These are phyloP conservation scores for Podilymbus podiceps DNA, from an alignment of 2,113 vertebrate genomes.

Conservation along the genomic window DNA sequence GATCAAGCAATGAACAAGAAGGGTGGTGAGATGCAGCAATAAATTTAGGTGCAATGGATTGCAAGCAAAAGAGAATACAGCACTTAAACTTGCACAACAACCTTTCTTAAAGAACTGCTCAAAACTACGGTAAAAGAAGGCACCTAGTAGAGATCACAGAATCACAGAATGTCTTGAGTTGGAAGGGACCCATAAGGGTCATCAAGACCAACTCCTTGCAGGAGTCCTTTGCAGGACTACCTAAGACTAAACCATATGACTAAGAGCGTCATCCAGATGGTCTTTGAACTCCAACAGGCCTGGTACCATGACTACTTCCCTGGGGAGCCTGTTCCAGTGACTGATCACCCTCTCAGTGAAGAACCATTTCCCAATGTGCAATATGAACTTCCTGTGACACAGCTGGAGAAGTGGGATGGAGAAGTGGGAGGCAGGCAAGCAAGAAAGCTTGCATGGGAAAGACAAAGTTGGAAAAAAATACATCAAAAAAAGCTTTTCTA, in stretches of 20 bases:
- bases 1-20: background rate
- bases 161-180: background rate
- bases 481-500: background rate
- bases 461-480: background rate
- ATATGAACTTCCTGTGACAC: background rate
- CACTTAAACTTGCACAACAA: background rate
- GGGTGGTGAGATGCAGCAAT: background rate
- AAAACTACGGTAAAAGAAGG: background rate
- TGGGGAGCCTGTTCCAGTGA: background rate
- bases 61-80: background rate
- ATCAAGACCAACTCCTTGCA: background rate
- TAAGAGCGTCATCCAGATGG: accelerated
- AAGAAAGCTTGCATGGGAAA: background rate
- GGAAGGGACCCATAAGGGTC: background rate
- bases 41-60: background rate
- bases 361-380: background rate
- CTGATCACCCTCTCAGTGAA: background rate
- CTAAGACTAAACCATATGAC: background rate
- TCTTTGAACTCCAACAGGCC: background rate
- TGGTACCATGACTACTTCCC: background rate
- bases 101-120: background rate
- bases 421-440: background rate
- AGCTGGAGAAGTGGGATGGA: background rate
- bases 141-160: background rate
- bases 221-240: background rate